phyloP scores from a whole-genome alignment of 2,113 vertebrate species.

The Zapornia atra region DNA sequence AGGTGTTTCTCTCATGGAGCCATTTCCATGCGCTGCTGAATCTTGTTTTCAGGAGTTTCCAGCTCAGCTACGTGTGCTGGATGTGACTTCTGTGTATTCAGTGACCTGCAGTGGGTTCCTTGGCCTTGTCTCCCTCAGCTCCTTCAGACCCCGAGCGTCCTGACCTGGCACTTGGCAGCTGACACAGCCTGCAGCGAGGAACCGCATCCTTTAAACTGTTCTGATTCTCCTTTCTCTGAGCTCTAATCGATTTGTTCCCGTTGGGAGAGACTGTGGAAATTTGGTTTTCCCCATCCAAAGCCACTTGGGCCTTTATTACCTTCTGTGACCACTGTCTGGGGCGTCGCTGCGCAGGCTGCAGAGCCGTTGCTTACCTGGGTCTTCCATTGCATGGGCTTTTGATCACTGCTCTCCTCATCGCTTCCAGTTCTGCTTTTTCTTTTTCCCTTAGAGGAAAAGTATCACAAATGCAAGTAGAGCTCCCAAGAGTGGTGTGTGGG shows the following conservation, averaged over 20 bases:
- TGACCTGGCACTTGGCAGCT: neutral
- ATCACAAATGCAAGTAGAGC: accelerated
- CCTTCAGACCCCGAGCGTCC: too few species aligned
- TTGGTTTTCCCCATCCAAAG: accelerated
- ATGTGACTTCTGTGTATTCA: neutral
- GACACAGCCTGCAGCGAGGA: neutral
- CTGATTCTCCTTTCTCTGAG: neutral
- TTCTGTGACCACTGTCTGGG: neutral
- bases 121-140: neutral
- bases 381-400: neutral
- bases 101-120: neutral
- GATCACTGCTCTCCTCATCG: neutral
- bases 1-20: neutral
- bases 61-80: neutral
- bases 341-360: neutral
- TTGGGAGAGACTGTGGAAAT: neutral
- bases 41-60: neutral
- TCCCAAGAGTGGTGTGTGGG: neutral
- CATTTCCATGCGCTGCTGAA: neutral
- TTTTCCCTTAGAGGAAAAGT: neutral
- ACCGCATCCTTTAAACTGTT: neutral
- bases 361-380: neutral
- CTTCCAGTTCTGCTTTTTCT: neutral
- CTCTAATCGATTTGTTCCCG: neutral
- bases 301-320: neutral